These are phyloP conservation scores for Enteromius fasciolatus DNA, from an alignment of 2,797 vertebrate genomes.

Conservation along the genomic window DNA sequence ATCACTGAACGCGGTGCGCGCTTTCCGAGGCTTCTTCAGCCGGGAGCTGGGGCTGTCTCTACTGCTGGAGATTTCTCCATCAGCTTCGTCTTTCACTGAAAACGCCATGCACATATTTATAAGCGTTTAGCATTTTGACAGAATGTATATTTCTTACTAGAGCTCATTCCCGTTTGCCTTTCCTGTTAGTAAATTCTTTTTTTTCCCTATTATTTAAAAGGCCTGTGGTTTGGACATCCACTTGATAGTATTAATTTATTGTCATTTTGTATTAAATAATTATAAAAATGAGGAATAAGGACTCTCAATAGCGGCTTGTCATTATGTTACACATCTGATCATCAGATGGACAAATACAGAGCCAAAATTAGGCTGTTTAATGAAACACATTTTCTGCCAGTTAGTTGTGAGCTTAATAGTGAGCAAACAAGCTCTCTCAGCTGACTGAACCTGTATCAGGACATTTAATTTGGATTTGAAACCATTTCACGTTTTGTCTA, in stretches of 20 bases:
- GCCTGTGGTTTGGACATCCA: too few species aligned
- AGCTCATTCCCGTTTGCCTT: not conserved
- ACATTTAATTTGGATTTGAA: not conserved
- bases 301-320: slow-evolving; percentile 74
- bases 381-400: not conserved
- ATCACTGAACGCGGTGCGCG: slow-evolving; percentile 97
- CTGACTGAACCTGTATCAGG: not conserved
- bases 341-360: slow-evolving; percentile 70
- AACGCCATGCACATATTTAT: slow-evolving; percentile 30
- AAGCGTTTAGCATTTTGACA: not conserved
- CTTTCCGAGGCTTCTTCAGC: slow-evolving; percentile 96
- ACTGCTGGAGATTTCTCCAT: slow-evolving; percentile 95
- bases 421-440: not conserved
- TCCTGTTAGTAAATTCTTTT: not conserved
- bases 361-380: not conserved
- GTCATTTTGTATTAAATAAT: not conserved
- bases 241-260: not conserved
- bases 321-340: slow-evolving; percentile 72
- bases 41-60: slow-evolving; percentile 91
- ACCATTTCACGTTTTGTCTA: not conserved
- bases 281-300: slow-evolving; percentile 73
- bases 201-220: not conserved
- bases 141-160: not conserved
- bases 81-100: slow-evolving; percentile 94
- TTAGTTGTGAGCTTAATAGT: not conserved